phyloP scores from a whole-genome alignment of 2,113 vertebrate species.

The Euleptes europaea region DNA sequence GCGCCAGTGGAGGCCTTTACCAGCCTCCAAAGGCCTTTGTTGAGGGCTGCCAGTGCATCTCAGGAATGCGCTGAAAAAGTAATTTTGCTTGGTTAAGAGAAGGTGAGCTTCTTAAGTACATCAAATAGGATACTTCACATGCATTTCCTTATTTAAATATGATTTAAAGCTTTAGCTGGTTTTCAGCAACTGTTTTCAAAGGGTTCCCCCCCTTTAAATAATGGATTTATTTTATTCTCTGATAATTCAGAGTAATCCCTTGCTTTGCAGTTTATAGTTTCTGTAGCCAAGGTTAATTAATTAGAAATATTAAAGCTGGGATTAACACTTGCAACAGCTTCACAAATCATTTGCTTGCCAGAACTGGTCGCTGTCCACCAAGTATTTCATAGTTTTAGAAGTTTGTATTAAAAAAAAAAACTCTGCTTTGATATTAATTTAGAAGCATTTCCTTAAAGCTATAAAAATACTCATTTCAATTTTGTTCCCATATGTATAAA shows the following conservation, averaged over 20 bases:
- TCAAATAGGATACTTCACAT: constrained; percentile 56
- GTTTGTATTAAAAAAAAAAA: constrained; percentile 24
- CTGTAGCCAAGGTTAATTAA: constrained; percentile 75
- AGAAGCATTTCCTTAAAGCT: not conserved
- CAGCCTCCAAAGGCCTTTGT: too few species aligned
- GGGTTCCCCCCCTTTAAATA: constrained; percentile 59
- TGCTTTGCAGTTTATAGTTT: constrained; percentile 63
- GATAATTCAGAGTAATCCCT: constrained; percentile 66
- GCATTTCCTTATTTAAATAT: constrained; percentile 56
- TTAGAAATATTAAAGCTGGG: constrained; percentile 75
- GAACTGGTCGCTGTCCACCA: constrained; percentile 39
- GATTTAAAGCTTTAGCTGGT: constrained; percentile 59
- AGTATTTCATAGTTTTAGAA: constrained; percentile 55
- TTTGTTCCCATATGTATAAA: not conserved
- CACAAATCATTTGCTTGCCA: constrained; percentile 67
- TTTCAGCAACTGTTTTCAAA: constrained; percentile 60
- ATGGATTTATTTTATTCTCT: constrained; percentile 68
- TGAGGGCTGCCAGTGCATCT: too few species aligned
- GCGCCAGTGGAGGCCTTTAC: too few species aligned
- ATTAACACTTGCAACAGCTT: constrained; percentile 72
- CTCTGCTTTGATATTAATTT: not conserved
- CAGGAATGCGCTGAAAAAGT: too few species aligned
- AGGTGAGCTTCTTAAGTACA: constrained; percentile 51
- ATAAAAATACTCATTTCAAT: not conserved
- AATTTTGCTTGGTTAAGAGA: constrained; percentile 25